Percentiles rank a stretch among this genome's conserved stretches.
Conservation (phyloP, 2,797 vertebrate species). For the Sebastes vulpes region DNA sequence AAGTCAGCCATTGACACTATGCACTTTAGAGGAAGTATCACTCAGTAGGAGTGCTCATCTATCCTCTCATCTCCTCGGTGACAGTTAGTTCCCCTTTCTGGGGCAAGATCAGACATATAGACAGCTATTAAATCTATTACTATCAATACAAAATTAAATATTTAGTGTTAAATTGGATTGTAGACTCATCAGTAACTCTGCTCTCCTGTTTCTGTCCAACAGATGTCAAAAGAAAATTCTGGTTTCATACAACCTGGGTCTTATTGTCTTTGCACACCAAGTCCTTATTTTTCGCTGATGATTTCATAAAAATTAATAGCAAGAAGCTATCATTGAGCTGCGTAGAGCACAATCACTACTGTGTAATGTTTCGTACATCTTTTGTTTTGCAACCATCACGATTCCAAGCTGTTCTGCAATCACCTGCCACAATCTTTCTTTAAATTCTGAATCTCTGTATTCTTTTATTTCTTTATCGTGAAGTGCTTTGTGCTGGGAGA, state of each 20-base stretch:
- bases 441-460: too few species aligned
- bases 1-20: conserved; percentile 87
- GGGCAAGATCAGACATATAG: background rate
- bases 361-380: too few species aligned
- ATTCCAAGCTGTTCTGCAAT: too few species aligned
- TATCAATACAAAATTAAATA: background rate
- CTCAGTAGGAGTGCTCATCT: conserved; percentile 78
- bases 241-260: background rate
- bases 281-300: too few species aligned
- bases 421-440: rapidly evolving
- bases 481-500: too few species aligned
- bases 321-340: too few species aligned
- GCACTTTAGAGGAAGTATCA: conserved; percentile 89
- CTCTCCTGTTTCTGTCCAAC: background rate
- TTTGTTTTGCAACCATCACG: too few species aligned
- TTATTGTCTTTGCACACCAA: too few species aligned
- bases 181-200: background rate
- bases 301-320: too few species aligned
- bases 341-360: too few species aligned
- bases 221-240: background rate
- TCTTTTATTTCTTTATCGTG: too few species aligned
- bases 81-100: conserved; percentile 41
- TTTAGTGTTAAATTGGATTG: background rate
- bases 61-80: conserved; percentile 69
- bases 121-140: background rate